Conservation (phyloP, 2,888 invertebrate genomes). For the Eugnorisma glareosa region DNA sequence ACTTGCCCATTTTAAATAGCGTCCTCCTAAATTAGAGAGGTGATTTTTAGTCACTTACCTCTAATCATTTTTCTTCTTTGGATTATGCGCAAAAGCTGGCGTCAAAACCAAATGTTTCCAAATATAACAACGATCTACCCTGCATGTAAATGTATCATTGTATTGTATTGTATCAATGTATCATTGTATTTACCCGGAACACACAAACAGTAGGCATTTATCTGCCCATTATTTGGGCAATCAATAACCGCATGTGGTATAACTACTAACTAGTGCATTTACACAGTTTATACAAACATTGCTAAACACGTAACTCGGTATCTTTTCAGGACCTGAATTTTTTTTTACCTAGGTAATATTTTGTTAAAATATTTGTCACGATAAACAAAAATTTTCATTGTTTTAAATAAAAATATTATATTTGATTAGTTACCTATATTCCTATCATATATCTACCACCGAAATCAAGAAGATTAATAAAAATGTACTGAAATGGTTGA, state of each 20-base stretch:
- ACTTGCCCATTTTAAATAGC: too few species aligned
- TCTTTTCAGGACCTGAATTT: not conserved
- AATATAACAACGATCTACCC: not conserved
- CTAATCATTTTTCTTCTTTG: not conserved
- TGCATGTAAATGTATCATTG: not conserved
- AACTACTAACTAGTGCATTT: not conserved
- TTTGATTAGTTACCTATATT: too few species aligned
- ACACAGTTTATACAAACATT: not conserved
- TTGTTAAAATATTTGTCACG: not conserved
- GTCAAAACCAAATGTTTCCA: not conserved
- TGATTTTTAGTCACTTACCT: not conserved
- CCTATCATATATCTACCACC: too few species aligned
- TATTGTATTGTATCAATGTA: too few species aligned
- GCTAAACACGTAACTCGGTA: not conserved
- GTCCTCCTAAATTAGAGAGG: not conserved
- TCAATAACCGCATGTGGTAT: slow-evolving; percentile 15
- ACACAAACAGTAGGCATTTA: not conserved
- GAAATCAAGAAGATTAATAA: too few species aligned
- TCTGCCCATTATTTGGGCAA: not conserved
- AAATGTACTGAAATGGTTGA: not conserved
- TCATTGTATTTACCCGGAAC: not conserved
- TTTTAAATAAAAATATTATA: not conserved
- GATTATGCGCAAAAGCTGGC: not conserved
- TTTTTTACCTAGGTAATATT: not conserved
- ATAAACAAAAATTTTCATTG: too few species aligned